Conservation (phyloP, 2,797 vertebrate species). For the Aratinga solstitialis region DNA sequence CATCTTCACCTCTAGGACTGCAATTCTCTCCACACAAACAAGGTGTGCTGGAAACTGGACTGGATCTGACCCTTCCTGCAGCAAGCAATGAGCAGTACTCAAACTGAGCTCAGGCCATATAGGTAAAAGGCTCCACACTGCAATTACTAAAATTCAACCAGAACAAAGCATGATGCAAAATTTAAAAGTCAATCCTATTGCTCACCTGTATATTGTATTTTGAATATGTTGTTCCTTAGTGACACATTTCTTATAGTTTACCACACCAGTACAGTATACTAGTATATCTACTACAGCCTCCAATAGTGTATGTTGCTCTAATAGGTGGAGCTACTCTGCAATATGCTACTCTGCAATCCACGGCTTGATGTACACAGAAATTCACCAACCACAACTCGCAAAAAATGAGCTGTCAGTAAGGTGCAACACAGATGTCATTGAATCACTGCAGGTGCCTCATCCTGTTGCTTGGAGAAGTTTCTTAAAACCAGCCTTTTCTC, state of each 20-base stretch:
- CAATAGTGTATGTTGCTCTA: rapidly evolving
- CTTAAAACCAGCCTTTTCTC: not conserved
- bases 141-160: not conserved
- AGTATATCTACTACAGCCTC: not conserved
- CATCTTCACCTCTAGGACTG: not conserved
- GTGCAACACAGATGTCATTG: not conserved
- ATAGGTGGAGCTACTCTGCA: not conserved
- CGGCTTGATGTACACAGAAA: not conserved
- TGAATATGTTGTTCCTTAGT: not conserved
- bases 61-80: not conserved
- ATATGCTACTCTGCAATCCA: not conserved
- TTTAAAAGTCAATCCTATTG: not conserved
- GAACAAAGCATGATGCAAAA: not conserved
- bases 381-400: not conserved
- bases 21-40: not conserved
- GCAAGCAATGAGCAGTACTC: not conserved
- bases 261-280: not conserved
- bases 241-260: not conserved
- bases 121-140: not conserved
- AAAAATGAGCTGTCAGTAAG: not conserved
- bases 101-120: not conserved
- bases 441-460: not conserved
- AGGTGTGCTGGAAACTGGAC: not conserved
- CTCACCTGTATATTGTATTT: not conserved
- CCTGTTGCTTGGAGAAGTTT: not conserved